Evolutionary conservation across 1,140 invertebrate genomes (phyloP), one percentile per base, ranked within the genome.

Genomic region (Armadillidium nasatum): DNA sequence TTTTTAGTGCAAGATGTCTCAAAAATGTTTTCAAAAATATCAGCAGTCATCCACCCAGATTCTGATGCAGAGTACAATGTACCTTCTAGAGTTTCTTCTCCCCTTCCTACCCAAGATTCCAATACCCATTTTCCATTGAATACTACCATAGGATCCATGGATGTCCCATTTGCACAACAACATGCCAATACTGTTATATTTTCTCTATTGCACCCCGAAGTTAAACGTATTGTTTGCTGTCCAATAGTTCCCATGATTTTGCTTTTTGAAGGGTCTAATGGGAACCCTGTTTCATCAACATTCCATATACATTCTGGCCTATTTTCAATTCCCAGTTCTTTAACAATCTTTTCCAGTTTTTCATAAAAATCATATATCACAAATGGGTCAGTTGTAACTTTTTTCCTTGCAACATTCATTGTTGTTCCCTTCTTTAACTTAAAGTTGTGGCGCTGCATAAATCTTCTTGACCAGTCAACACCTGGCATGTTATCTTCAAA

Each of bases 31-130:
- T 75, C 11, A 43, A 75, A 78, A 15, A 78, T 75, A 9, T 11
- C 13, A 23, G 67, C 75, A 15, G 77, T 78, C 73, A 78, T 78
- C 73, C 73, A 78, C 10, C 77, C 73, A 71, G 11, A 23, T n/a
- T 71, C 73, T 66, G 73, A 50, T 11, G 71, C 68, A 46, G 72
- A 73, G 71, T 78, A 78, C 15, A 46, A 43, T 44, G 74, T 74
- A 7, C 68, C 33, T 13, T 23, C 43, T 13, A 75, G 73, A 10
- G 19, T 23, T 0, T 75, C 67, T 22, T 70, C 72, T 11, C 72
- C 76, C 44, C 45, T 7, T 19, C n/a, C 44, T 13, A 45, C 44
- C 76, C 76, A 77, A 23, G 22, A 70, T 11, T 13, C 15, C 60
- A 19, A n/a, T 0, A 75, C 44, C 3, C 54, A 54, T 44, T 71